Conservation (phyloP, 37 sponge, comb jelly and placozoan genomes). For the Mnemiopsis leidyi region DNA sequence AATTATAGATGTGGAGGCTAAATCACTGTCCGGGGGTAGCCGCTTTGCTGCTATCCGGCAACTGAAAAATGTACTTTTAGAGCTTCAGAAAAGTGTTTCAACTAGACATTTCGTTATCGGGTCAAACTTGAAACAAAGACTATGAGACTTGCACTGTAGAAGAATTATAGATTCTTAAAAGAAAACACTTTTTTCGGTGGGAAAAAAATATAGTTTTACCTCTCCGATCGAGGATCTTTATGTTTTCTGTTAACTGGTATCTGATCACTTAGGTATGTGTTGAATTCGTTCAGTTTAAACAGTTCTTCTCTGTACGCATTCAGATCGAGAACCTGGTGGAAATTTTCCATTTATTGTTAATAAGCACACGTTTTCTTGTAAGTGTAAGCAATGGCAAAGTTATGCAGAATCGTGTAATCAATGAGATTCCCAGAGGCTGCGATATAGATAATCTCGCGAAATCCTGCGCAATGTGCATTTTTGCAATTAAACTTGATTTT, state of each 20-base stretch:
- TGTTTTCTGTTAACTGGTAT: constrained; percentile 58
- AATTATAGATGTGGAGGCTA: neutral
- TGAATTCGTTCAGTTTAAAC: constrained; percentile 22
- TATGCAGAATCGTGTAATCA: neutral
- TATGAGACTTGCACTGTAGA: too few relatives aligned
- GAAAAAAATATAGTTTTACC: too few relatives aligned
- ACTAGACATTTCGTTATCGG: too few relatives aligned
- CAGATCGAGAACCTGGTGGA: constrained; percentile 8
- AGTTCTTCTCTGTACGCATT: constrained; percentile 35
- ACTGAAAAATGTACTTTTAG: too few relatives aligned
- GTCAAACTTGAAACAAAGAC: too few relatives aligned
- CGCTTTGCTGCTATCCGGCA: constrained; percentile 7
- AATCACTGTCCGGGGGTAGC: neutral
- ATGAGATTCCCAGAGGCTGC: neutral
- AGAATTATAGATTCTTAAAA: too few relatives aligned
- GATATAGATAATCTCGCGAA: too few relatives aligned
- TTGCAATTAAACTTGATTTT: too few relatives aligned
- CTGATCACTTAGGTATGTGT: constrained; percentile 44
- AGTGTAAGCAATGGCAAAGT: neutral
- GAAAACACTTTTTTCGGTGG: too few relatives aligned
- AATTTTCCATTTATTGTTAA: too few relatives aligned
- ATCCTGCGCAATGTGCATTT: too few relatives aligned
- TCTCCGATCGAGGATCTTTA: constrained; percentile 50
- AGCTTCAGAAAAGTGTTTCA: too few relatives aligned
- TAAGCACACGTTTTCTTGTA: neutral